A percentile compares a stretch with the other conserved stretches of the same genome.
Conservation (phyloP, 2,113 vertebrate genomes). For the Seriola quinqueradiata region DNA sequence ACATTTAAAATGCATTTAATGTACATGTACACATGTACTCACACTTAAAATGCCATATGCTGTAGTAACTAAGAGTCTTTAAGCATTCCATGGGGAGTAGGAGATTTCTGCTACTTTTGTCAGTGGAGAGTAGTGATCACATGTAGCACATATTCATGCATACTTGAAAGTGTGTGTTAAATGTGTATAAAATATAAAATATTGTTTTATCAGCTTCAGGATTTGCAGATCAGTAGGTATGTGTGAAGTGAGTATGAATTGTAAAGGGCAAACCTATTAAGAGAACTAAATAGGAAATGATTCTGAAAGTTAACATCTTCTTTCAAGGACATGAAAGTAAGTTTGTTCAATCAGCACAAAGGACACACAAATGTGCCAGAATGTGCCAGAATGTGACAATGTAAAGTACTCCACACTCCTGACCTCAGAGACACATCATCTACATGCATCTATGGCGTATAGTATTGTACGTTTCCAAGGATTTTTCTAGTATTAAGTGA, state of each 20-base stretch:
- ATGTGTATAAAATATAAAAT: neutral
- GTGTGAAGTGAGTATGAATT: neutral
- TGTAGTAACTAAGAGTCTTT: neutral
- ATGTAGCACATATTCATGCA: neutral
- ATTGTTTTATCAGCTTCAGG: neutral
- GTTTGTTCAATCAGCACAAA: constrained; percentile 4
- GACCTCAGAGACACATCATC: constrained; percentile 43
- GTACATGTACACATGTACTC: neutral
- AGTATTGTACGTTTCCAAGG: constrained; percentile 18
- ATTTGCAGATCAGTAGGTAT: neutral
- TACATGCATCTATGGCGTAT: constrained; percentile 1
- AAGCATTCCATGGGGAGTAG: neutral
- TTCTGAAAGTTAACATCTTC: neutral
- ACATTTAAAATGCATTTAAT: constrained; percentile 15
- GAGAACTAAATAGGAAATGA: neutral
- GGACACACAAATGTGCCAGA: neutral
- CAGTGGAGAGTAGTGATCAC: neutral
- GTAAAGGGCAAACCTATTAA: neutral
- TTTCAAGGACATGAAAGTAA: constrained; percentile 18
- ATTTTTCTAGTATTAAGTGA: constrained; percentile 20
- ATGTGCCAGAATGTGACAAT: neutral
- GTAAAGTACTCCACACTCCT: constrained; percentile 26
- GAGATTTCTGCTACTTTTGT: neutral
- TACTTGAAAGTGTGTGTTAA: neutral
- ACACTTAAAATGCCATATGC: neutral